Conservation (phyloP, 1,140 invertebrate genomes). For the Rhagoletis zephyria region DNA sequence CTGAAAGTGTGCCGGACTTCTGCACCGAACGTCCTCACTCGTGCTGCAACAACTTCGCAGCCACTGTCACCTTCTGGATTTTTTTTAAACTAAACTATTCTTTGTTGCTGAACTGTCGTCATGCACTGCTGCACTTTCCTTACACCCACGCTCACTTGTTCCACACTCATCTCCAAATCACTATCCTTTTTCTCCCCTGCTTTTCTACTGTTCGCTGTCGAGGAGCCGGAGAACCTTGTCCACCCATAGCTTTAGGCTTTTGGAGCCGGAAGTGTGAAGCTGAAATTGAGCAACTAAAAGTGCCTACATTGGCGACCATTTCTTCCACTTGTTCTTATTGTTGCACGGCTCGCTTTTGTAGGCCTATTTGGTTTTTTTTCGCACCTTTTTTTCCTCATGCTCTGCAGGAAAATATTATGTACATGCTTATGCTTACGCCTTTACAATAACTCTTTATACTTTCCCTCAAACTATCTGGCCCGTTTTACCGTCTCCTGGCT, state of each 20-base stretch:
- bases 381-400: background rate
- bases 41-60: background rate
- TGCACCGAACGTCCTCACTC: background rate
- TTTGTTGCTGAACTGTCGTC: background rate
- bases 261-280: constrained; percentile 70
- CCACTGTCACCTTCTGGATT: constrained; percentile 4
- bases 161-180: background rate
- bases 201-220: background rate
- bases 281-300: constrained; percentile 73
- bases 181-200: background rate
- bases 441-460: background rate
- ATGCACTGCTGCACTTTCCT: background rate
- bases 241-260: background rate
- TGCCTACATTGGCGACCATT: constrained; percentile 62
- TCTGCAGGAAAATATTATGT: constrained; percentile 21
- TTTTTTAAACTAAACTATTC: background rate
- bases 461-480: too few relatives aligned
- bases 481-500: background rate
- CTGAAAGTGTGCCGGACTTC: background rate
- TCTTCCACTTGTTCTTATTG: background rate
- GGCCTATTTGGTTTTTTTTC: too few relatives aligned
- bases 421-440: constrained; percentile 6
- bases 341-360: background rate
- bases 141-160: background rate
- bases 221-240: too few relatives aligned